A percentile compares a stretch with the other conserved stretches of the same genome.
These are phyloP conservation scores for Leptodactylus fallax DNA, from an alignment of 2,797 vertebrate species.

Conservation along the genomic window DNA sequence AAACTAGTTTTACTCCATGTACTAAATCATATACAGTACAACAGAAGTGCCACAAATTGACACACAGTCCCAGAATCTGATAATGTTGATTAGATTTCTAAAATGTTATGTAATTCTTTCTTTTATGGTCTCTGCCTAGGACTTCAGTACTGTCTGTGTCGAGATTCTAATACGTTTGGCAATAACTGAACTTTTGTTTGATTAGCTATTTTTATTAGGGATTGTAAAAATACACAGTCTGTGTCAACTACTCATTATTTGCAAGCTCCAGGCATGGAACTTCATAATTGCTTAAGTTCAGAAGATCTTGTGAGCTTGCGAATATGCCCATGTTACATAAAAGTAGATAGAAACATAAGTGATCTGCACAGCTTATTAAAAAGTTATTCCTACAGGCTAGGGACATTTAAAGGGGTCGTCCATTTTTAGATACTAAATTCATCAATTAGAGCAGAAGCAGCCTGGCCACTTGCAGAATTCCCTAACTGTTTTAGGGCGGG, in stretches of 20 bases:
- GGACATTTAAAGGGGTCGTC: background rate
- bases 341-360: background rate
- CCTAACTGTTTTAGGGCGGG: background rate
- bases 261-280: constrained; percentile 8
- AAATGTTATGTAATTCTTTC: background rate
- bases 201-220: background rate
- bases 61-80: background rate
- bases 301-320: background rate
- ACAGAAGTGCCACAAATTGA: background rate
- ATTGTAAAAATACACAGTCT: constrained; percentile 32
- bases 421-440: background rate
- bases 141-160: background rate
- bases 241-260: constrained; percentile 25
- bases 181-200: constrained; percentile 10
- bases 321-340: constrained; percentile 15
- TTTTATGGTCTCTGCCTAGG: background rate
- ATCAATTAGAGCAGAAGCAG: background rate
- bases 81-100: background rate
- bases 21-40: background rate
- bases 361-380: background rate
- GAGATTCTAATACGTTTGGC: background rate
- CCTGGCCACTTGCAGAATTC: background rate
- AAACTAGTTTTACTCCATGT: background rate
- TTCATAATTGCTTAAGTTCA: constrained; percentile 34
- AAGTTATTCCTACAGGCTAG: background rate